These are phyloP conservation scores for Chromobotia macracanthus DNA, from an alignment of 2,797 vertebrate genomes.

Conservation along the genomic window DNA sequence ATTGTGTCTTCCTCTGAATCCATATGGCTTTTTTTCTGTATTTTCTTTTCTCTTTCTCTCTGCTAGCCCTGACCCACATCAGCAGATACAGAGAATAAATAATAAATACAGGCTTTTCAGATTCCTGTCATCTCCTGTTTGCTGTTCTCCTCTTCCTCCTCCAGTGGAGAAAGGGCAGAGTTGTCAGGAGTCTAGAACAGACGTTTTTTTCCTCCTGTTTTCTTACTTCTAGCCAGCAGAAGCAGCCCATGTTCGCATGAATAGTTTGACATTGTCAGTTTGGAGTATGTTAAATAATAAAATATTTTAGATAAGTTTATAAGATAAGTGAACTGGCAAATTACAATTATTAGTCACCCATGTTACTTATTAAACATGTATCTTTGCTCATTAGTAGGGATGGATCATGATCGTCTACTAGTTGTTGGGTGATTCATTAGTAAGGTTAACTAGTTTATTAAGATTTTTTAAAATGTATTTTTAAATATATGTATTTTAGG, in stretches of 20 bases:
- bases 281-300: conserved; percentile 57
- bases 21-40: neutral
- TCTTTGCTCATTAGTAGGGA: neutral
- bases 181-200: conserved; percentile 77
- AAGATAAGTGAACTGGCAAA: neutral
- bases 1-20: neutral
- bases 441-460: too few relatives aligned
- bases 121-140: conserved; percentile 58
- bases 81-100: conserved; percentile 70
- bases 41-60: conserved; percentile 3
- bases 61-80: conserved; percentile 71
- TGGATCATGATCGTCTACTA: neutral
- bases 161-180: conserved; percentile 74
- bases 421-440: too few relatives aligned
- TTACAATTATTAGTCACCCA: too few relatives aligned
- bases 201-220: conserved; percentile 58
- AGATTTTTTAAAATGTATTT: neutral
- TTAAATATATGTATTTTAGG: neutral
- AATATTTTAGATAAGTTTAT: conserved; percentile 15
- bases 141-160: conserved; percentile 59
- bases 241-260: conserved; percentile 67
- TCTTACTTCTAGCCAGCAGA: conserved; percentile 59
- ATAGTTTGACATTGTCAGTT: conserved; percentile 65
- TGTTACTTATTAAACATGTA: neutral
- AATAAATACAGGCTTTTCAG: conserved; percentile 68